Conservation (phyloP, 2,797 vertebrate species). For the Tiaroga cobitis region DNA sequence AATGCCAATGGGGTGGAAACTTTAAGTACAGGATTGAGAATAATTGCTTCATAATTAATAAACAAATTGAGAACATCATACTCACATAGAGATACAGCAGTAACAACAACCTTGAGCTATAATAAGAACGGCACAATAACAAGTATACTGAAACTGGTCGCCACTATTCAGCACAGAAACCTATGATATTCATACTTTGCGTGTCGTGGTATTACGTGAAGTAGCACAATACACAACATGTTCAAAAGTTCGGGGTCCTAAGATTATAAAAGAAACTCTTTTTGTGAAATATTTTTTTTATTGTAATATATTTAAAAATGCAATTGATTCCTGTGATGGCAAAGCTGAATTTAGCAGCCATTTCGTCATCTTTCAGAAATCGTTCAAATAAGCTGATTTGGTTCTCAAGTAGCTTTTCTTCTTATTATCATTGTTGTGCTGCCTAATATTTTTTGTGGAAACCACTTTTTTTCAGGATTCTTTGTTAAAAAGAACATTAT, state of each 20-base stretch:
- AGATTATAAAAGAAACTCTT: not conserved
- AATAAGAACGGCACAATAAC: not conserved
- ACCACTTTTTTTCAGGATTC: not conserved
- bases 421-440: not conserved
- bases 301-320: not conserved
- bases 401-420: not conserved
- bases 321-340: not conserved
- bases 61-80: conserved; percentile 17
- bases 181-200: not conserved
- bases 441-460: not conserved
- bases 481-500: not conserved
- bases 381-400: not conserved
- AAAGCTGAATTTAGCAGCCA: not conserved
- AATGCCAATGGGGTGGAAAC: conserved; percentile 4
- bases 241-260: not conserved
- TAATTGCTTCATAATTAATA: conserved; percentile 39
- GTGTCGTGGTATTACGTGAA: not conserved
- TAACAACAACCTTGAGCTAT: conserved; percentile 7
- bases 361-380: not conserved
- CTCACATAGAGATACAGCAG: not conserved
- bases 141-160: not conserved
- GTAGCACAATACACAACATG: not conserved
- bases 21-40: conserved; percentile 26
- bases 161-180: not conserved
- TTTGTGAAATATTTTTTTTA: not conserved